These are phyloP conservation scores for Chinchilla lanigera DNA, from an alignment of 2,113 vertebrate species.

Conservation along the genomic window DNA sequence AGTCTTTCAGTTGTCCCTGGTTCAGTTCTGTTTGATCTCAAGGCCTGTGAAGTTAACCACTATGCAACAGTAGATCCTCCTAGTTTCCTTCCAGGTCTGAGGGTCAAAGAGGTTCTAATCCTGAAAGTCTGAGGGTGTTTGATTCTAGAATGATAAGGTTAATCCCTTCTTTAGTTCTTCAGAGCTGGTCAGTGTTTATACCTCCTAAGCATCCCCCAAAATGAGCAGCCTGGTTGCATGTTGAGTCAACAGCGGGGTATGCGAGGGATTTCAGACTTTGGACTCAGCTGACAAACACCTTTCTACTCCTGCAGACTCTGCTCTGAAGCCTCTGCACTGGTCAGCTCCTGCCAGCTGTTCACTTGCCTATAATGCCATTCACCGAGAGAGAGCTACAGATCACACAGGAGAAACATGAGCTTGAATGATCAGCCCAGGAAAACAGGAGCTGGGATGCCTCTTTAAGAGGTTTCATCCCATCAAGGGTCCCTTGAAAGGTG, in stretches of 20 bases:
- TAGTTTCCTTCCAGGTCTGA: neutral
- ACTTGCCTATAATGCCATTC: neutral
- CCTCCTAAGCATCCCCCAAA: neutral
- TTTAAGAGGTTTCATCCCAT: neutral
- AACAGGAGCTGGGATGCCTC: neutral
- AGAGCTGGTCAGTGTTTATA: neutral
- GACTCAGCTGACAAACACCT: neutral
- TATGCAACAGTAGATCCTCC: neutral
- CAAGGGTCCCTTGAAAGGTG: neutral
- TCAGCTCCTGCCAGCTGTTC: neutral
- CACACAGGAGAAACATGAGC: neutral
- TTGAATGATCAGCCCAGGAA: neutral
- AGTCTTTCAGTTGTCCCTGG: neutral
- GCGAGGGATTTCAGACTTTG: neutral
- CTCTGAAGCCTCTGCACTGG: neutral
- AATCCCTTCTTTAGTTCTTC: neutral
- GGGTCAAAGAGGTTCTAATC: neutral
- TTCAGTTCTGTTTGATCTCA: neutral
- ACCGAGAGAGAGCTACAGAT: neutral
- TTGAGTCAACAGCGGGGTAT: neutral
- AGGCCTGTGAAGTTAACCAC: neutral
- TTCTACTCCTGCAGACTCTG: neutral
- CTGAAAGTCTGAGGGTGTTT: neutral
- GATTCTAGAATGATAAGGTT: neutral
- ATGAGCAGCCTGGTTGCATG: neutral